Percentiles rank a stretch among this genome's conserved stretches.
phyloP scores from a whole-genome alignment of 1,140 invertebrate species.

The Drosophila kurseongensis region DNA sequence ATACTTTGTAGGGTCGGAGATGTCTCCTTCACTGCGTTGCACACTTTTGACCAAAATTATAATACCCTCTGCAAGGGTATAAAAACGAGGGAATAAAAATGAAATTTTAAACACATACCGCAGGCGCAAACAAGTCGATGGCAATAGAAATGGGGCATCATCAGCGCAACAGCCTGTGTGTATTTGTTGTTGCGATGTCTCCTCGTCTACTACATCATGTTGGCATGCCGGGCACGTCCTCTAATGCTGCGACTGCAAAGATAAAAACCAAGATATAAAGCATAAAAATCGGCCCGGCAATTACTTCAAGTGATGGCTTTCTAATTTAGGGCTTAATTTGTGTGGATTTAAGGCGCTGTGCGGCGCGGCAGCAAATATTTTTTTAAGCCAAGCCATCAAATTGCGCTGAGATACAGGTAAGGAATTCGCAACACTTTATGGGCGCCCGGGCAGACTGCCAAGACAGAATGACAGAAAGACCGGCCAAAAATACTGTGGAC shows the following conservation, averaged over 20 bases:
- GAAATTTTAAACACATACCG: slow-evolving; percentile 53
- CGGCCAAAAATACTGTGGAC: slow-evolving; percentile 35
- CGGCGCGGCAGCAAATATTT: slow-evolving; percentile 29
- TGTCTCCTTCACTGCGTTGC: too few relatives aligned
- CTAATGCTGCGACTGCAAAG: slow-evolving; percentile 37
- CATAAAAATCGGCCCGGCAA: slow-evolving; percentile 65
- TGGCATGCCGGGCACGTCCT: slow-evolving; percentile 43
- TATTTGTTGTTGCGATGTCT: slow-evolving; percentile 16
- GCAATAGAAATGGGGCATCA: slow-evolving; percentile 35
- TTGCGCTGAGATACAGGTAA: slow-evolving; percentile 30
- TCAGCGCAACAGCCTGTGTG: slow-evolving; percentile 1
- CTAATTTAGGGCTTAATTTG: slow-evolving; percentile 80
- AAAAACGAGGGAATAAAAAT: slow-evolving; percentile 24
- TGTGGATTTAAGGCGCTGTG: slow-evolving; percentile 54
- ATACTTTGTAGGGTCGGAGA: too few relatives aligned
- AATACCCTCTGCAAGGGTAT: too few relatives aligned
- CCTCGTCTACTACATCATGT: slow-evolving; percentile 52
- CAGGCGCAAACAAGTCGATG: slow-evolving; percentile 42
- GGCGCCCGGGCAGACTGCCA: slow-evolving; percentile 7
- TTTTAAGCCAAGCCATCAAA: slow-evolving; percentile 58
- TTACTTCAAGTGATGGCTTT: slow-evolving; percentile 75
- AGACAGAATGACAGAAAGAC: background rate
- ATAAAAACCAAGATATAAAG: slow-evolving; percentile 61
- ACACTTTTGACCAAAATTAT: too few relatives aligned
- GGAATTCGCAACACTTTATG: slow-evolving; percentile 73